Evolutionary conservation across 2,113 vertebrate genomes (phyloP).

Genomic region (Motacilla tschutschensis): DNA sequence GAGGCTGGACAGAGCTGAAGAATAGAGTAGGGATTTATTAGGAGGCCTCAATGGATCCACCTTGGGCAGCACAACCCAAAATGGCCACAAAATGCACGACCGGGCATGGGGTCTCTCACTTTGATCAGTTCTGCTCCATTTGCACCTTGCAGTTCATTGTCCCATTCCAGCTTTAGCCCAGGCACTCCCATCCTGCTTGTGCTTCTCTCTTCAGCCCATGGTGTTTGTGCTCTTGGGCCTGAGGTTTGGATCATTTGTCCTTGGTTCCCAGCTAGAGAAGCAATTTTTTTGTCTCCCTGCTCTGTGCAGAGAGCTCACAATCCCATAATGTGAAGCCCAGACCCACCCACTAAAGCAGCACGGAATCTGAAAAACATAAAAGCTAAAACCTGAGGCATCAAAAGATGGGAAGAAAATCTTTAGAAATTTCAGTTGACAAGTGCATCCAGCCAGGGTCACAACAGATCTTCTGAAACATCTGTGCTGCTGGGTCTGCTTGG

Average conservation of each 20-base stretch:
- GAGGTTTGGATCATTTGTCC: neutral
- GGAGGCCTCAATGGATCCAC: neutral
- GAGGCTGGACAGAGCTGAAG: neutral
- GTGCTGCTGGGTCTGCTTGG: neutral
- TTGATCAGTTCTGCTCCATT: neutral
- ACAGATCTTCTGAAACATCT: neutral
- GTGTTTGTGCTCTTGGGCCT: neutral
- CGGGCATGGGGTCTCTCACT: accelerated
- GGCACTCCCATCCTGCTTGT: neutral
- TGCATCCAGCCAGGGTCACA: neutral
- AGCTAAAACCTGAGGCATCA: neutral
- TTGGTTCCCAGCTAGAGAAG: neutral
- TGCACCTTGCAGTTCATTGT: neutral
- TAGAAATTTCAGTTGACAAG: neutral
- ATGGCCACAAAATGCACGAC: neutral
- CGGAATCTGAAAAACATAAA: accelerated
- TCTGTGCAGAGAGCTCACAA: neutral
- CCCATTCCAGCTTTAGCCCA: neutral
- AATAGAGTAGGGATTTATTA: neutral
- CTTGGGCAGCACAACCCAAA: neutral
- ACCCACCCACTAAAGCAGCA: neutral
- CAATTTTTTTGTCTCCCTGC: neutral
- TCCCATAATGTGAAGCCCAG: accelerated
- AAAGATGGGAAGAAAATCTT: neutral
- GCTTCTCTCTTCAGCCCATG: neutral